A percentile compares a stretch with the other conserved stretches of the same genome.
These are phyloP conservation scores for Deroptyus accipitrinus DNA, from an alignment of 2,113 vertebrate genomes.

Conservation along the genomic window DNA sequence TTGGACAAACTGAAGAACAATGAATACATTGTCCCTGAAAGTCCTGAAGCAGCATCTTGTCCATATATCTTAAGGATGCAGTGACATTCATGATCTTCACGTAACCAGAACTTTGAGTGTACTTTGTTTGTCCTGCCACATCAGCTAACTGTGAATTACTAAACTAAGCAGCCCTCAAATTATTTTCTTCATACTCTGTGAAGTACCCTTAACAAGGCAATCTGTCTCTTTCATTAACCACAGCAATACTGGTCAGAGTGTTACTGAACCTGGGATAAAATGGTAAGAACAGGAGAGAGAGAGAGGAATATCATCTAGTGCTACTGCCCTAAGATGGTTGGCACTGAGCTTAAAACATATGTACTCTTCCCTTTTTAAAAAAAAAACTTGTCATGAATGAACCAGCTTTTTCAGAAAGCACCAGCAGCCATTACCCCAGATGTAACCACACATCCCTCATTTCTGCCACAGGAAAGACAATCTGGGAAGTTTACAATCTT, in stretches of 20 bases:
- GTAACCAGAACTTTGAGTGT: not conserved
- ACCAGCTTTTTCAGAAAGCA: not conserved
- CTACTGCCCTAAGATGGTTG: not conserved
- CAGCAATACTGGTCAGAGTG: not conserved
- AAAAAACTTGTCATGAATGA: not conserved
- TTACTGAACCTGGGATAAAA: not conserved
- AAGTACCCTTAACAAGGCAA: not conserved
- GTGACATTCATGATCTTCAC: constrained; percentile 33
- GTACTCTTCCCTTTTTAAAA: not conserved
- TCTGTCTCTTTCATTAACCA: not conserved
- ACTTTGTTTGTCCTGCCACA: constrained; percentile 7
- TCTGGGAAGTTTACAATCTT: not conserved
- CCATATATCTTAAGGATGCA: constrained; percentile 5
- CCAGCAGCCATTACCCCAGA: not conserved
- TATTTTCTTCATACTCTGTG: not conserved
- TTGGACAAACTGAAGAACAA: constrained; percentile 40
- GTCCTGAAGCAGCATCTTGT: constrained; percentile 28
- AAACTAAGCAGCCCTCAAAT: not conserved
- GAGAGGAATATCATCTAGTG: not conserved
- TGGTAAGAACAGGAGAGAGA: not conserved
- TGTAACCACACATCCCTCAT: not conserved
- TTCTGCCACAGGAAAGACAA: not conserved
- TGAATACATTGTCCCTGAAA: constrained; percentile 36
- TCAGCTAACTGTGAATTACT: constrained; percentile 36
- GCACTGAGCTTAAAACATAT: not conserved